Conservation (phyloP, 1,140 invertebrate species). For the Drosophila watanabei region DNA sequence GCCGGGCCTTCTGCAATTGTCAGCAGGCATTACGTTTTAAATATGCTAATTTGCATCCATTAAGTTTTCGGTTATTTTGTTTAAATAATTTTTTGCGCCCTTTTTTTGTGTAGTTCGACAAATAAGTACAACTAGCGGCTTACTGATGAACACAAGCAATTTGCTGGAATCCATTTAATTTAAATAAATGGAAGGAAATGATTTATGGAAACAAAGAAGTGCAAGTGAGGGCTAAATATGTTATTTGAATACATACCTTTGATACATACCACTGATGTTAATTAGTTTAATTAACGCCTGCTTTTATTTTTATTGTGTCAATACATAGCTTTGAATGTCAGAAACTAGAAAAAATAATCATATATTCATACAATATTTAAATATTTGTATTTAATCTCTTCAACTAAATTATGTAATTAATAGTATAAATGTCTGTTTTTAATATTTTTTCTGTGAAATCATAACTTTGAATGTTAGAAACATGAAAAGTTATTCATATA, state of each 20-base stretch:
- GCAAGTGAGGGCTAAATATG: not conserved
- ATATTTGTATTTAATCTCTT: too few relatives aligned
- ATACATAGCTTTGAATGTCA: not conserved
- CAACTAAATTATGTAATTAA: too few relatives aligned
- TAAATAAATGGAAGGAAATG: not conserved
- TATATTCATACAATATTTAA: not conserved
- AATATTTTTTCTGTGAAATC: too few relatives aligned
- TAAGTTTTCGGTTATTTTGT: constrained; percentile 51
- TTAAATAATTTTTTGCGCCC: constrained; percentile 39
- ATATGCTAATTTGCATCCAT: constrained; percentile 79
- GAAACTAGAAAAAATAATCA: not conserved
- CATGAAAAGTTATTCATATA: too few relatives aligned
- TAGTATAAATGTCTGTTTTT: too few relatives aligned
- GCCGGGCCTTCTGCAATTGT: constrained; percentile 60
- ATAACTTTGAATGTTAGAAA: too few relatives aligned
- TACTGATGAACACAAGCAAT: constrained; percentile 9
- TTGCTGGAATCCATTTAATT: not conserved
- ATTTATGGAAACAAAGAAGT: too few relatives aligned
- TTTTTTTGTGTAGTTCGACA: not conserved
- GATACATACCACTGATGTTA: not conserved
- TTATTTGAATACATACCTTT: not conserved
- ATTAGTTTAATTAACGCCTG: not conserved
- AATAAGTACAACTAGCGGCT: constrained; percentile 12
- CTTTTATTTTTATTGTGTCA: not conserved
- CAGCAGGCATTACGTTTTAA: constrained; percentile 75